These are phyloP conservation scores for Neosilurus mollespiculum DNA, from an alignment of 2,797 vertebrate genomes.

Conservation along the genomic window DNA sequence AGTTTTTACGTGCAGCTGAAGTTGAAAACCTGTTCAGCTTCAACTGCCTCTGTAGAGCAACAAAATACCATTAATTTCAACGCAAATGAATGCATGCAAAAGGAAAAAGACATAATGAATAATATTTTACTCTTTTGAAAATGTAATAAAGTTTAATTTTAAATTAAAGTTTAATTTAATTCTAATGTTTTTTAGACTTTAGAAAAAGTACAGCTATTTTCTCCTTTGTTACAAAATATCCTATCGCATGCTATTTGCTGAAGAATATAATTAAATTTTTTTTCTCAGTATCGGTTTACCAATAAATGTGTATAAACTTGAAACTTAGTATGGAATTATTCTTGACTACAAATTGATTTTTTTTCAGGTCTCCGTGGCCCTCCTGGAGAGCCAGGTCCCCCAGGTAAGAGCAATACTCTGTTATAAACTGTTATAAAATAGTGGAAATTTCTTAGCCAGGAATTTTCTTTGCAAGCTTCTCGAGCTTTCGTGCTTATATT, in stretches of 20 bases:
- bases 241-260: not conserved
- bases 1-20: not conserved
- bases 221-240: not conserved
- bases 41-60: not conserved
- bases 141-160: not conserved
- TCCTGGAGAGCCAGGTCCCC: conserved; percentile 75
- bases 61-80: not conserved
- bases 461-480: not conserved
- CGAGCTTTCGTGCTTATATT: not conserved
- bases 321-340: not conserved
- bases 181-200: not conserved
- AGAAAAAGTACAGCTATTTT: not conserved
- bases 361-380: conserved; percentile 77
- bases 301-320: not conserved
- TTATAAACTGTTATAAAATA: not conserved
- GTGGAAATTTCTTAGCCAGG: not conserved
- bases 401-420: conserved; percentile 71
- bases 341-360: not conserved
- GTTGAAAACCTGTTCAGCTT: not conserved
- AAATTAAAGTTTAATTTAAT: too few relatives aligned
- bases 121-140: not conserved
- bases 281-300: not conserved
- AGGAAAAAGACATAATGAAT: not conserved
- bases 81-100: not conserved
- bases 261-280: not conserved